phyloP scores from a whole-genome alignment of 2,888 invertebrate species.

The Tinea semifulvella region DNA sequence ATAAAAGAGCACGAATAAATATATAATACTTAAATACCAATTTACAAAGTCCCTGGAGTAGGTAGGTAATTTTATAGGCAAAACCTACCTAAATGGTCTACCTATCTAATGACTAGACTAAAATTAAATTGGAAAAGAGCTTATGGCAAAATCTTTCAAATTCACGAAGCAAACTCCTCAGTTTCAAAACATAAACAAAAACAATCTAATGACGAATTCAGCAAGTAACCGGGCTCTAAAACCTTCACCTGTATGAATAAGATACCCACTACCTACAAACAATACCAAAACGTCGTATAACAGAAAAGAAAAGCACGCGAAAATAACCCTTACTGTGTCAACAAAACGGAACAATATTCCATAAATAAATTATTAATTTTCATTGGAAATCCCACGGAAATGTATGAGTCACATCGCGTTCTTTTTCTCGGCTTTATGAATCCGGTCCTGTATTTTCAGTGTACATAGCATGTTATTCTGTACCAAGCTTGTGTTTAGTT shows the following conservation, averaged over 20 bases:
- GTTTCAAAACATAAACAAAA: conserved; percentile 10
- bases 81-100: no score
- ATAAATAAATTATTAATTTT: neutral
- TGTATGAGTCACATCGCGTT: neutral
- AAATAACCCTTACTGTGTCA: neutral
- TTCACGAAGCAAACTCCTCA: conserved; percentile 10
- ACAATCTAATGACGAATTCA: conserved; percentile 9
- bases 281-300: neutral
- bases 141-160: no score
- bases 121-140: no score
- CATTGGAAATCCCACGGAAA: conserved; percentile 4
- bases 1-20: no score
- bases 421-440: neutral
- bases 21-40: no score
- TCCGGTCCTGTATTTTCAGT: neutral
- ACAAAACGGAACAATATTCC: neutral
- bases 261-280: neutral
- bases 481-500: no score
- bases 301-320: neutral
- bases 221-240: conserved; percentile 3
- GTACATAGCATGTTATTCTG: no score
- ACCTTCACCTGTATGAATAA: conserved; percentile 9
- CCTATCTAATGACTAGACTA: no score
- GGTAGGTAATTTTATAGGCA: no score
- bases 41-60: no score